Evolutionary conservation across 2,888 invertebrate species (phyloP).

Genomic region (Andrena haemorrhoa): DNA sequence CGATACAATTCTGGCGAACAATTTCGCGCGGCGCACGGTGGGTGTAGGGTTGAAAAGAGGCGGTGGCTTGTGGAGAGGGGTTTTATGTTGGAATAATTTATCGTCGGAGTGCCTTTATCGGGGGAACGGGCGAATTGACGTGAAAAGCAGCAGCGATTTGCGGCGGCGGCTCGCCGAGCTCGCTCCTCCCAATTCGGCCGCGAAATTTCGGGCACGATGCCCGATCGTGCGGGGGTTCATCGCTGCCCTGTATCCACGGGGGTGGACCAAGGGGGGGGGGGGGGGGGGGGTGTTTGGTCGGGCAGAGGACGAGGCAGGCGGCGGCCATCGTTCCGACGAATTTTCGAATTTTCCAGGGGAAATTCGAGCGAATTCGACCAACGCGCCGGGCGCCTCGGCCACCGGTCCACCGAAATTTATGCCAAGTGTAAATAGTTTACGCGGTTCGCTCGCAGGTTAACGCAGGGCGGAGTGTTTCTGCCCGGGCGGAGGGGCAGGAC

Average conservation of each 20-base stretch:
- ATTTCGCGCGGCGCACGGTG: constrained; percentile 22
- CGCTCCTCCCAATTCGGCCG: constrained; percentile 59
- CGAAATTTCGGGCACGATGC: constrained; percentile 63
- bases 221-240: constrained; percentile 32
- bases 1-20: constrained; percentile 48
- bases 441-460: constrained; percentile 17
- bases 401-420: constrained; percentile 70
- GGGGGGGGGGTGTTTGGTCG: not conserved
- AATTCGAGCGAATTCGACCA: constrained; percentile 56
- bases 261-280: not conserved
- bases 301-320: not conserved
- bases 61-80: constrained; percentile 37
- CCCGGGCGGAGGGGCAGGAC: not conserved
- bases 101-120: constrained; percentile 68
- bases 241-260: constrained; percentile 22
- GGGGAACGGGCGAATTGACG: constrained; percentile 67
- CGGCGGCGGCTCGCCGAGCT: constrained; percentile 62
- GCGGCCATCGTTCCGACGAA: constrained; percentile 42
- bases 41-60: constrained; percentile 24
- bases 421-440: constrained; percentile 71
- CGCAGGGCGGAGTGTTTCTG: constrained; percentile 4
- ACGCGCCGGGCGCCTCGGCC: constrained; percentile 16
- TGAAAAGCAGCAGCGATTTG: constrained; percentile 74
- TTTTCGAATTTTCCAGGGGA: constrained; percentile 66
- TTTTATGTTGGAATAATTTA: constrained; percentile 72